Percentiles rank a stretch among this genome's conserved stretches.
These are phyloP conservation scores for Ladona fulva DNA, from an alignment of 1,140 invertebrate species.

Conservation along the genomic window DNA sequence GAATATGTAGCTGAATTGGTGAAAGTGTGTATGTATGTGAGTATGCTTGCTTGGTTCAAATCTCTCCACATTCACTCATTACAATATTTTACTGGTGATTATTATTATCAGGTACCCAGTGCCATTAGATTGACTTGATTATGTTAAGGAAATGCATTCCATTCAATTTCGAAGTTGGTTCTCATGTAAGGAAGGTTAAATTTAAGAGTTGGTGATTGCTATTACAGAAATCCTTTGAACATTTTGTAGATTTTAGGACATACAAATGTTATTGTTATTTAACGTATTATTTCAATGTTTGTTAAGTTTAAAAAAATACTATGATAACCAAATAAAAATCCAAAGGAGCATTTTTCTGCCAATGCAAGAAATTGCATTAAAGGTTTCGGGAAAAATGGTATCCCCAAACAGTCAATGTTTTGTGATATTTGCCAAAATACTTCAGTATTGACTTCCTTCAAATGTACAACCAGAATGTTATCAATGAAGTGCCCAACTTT, in stretches of 20 bases:
- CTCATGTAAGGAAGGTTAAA: background rate
- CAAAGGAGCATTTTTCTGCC: background rate
- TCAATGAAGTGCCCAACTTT: constrained; percentile 9
- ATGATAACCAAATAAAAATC: background rate
- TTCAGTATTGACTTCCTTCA: constrained; percentile 1
- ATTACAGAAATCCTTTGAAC: background rate
- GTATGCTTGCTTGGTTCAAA: background rate
- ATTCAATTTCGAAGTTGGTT: background rate
- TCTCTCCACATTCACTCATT: background rate
- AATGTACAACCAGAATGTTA: constrained; percentile 5
- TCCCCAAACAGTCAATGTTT: background rate
- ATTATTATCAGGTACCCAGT: background rate
- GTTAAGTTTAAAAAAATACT: background rate
- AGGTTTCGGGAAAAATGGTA: background rate
- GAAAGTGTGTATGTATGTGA: background rate
- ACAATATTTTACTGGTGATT: background rate
- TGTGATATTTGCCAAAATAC: constrained; percentile 3
- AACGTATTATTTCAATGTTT: constrained; percentile 3
- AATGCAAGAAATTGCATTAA: background rate
- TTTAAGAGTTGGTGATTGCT: background rate
- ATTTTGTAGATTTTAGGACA: background rate
- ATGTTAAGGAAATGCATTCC: background rate
- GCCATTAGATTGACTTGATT: background rate
- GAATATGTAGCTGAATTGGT: background rate
- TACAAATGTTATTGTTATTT: background rate